A percentile compares a stretch with the other conserved stretches of the same genome.
Evolutionary conservation across 2,888 invertebrate species (phyloP).

Genomic region (Ichneumoninae sp.): DNA sequence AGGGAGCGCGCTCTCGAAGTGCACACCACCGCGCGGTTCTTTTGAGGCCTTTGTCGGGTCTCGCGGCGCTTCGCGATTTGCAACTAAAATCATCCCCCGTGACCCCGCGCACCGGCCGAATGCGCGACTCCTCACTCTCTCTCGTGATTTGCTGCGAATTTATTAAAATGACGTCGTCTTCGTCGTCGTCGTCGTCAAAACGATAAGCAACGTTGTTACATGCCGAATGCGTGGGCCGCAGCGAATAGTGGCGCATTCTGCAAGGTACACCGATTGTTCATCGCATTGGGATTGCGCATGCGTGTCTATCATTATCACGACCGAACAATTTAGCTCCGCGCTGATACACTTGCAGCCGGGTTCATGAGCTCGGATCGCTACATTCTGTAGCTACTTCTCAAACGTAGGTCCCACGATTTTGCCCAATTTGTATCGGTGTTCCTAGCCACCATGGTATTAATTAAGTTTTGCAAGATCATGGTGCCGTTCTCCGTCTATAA

Average conservation of each 20-base stretch:
- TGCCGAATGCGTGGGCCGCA: constrained; percentile 39
- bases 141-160: constrained; percentile 82
- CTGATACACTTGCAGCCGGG: neutral
- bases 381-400: neutral
- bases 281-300: constrained; percentile 4
- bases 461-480: neutral
- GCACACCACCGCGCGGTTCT: constrained; percentile 78
- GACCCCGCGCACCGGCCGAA: constrained; percentile 66
- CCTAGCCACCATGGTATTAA: no score
- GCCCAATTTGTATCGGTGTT: no score
- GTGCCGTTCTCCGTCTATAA: neutral
- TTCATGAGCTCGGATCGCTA: neutral
- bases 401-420: no score
- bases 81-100: constrained; percentile 83
- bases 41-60: constrained; percentile 82
- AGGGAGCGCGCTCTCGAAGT: constrained; percentile 67
- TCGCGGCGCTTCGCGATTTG: constrained; percentile 84
- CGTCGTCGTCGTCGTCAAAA: constrained; percentile 58
- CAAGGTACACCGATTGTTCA: constrained; percentile 36
- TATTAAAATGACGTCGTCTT: constrained; percentile 80
- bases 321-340: neutral
- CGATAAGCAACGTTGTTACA: constrained; percentile 52
- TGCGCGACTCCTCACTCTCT: constrained; percentile 44
- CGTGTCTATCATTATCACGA: constrained; percentile 6
- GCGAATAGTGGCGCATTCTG: constrained; percentile 19